A percentile compares a stretch with the other conserved stretches of the same genome.
Evolutionary conservation across 2,113 vertebrate genomes (phyloP).

Genomic region (Anser cygnoides): DNA sequence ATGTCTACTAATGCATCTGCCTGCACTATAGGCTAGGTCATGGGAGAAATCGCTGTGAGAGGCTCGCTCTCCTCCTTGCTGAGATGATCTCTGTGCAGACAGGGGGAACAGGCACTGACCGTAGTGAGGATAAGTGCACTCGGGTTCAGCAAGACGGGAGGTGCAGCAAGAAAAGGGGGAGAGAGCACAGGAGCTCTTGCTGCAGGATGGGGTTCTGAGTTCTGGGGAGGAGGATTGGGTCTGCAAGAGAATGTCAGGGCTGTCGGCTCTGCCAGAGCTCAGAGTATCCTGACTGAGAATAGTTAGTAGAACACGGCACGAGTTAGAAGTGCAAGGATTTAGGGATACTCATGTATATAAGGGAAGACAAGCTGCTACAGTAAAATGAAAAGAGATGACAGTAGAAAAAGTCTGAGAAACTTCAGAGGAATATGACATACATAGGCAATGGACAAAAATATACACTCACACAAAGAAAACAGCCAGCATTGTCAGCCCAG

Average conservation of each 20-base stretch:
- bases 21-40: background rate
- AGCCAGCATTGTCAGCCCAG: background rate
- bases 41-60: background rate
- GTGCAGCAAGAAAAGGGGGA: background rate
- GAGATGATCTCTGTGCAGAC: background rate
- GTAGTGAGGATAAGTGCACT: rapidly evolving
- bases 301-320: background rate
- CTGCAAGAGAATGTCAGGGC: background rate
- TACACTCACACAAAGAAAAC: background rate
- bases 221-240: background rate
- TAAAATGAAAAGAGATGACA: background rate
- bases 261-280: background rate
- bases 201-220: background rate
- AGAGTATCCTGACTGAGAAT: rapidly evolving
- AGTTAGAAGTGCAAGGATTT: background rate
- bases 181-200: background rate
- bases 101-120: background rate
- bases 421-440: background rate
- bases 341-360: background rate
- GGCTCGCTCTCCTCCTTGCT: background rate
- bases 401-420: background rate
- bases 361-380: background rate
- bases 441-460: background rate
- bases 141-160: background rate
- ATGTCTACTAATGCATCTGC: background rate